Evolutionary conservation across 2,888 invertebrate genomes (phyloP).

Genomic region (Halictus ligatus): DNA sequence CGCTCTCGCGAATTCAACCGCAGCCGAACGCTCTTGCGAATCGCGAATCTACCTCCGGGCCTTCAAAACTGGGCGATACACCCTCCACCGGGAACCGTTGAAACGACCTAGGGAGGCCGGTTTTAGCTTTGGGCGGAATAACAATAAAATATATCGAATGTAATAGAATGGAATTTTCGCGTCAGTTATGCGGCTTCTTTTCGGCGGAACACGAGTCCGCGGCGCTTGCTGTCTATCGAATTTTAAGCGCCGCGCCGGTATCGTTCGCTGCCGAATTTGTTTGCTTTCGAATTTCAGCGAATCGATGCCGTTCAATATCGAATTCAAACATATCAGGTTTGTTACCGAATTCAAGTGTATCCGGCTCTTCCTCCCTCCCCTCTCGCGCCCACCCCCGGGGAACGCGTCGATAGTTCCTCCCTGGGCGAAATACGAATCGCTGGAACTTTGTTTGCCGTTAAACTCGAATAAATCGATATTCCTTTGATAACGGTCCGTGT

Average conservation of each 20-base stretch:
- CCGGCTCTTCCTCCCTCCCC: slow-evolving; percentile 12
- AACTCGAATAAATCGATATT: slow-evolving; percentile 55
- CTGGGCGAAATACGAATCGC: slow-evolving; percentile 21
- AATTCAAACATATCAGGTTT: slow-evolving; percentile 53
- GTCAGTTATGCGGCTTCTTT: neutral
- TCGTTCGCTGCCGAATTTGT: slow-evolving; percentile 41
- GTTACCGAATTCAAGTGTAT: slow-evolving; percentile 53
- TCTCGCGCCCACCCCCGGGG: too few relatives aligned
- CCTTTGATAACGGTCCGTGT: slow-evolving; percentile 36
- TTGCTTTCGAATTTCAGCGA: slow-evolving; percentile 49
- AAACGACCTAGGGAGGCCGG: too few relatives aligned
- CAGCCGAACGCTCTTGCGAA: slow-evolving; percentile 1
- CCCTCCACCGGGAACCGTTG: too few relatives aligned
- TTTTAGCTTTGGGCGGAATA: too few relatives aligned
- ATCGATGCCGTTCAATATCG: slow-evolving; percentile 45
- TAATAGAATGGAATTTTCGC: too few relatives aligned
- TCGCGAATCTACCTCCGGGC: neutral
- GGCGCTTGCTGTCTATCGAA: neutral
- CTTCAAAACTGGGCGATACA: neutral
- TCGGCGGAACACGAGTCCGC: neutral
- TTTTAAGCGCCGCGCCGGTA: slow-evolving; percentile 27
- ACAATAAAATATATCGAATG: too few relatives aligned
- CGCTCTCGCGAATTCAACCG: slow-evolving; percentile 19
- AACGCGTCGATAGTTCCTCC: slow-evolving; percentile 28
- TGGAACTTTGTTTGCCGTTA: slow-evolving; percentile 45